Conservation (phyloP, 2,888 invertebrate species). For the Oxycera nigricornis region DNA sequence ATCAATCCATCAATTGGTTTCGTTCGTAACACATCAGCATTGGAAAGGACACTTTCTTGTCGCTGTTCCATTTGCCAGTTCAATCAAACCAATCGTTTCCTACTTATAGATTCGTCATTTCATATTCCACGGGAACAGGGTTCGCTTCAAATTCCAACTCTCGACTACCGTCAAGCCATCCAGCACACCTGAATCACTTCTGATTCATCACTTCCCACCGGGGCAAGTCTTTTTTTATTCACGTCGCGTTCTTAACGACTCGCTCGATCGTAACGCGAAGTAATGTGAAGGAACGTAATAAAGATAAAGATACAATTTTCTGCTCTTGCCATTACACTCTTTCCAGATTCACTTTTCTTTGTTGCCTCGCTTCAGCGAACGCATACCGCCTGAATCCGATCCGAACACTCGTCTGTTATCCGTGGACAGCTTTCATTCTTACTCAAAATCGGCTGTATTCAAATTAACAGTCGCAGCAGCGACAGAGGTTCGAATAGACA, state of each 20-base stretch:
- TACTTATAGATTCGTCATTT: no score
- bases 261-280: no score
- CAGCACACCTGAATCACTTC: not conserved
- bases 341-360: constrained; percentile 18
- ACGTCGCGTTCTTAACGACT: constrained; percentile 13
- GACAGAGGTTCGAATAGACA: not conserved
- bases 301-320: no score
- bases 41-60: no score
- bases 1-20: no score
- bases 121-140: not conserved
- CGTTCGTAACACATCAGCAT: no score
- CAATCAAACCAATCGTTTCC: no score
- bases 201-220: not conserved
- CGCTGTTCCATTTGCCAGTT: no score
- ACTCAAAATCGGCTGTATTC: not conserved
- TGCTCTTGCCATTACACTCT: not conserved
- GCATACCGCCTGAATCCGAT: not conserved
- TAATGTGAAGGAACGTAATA: no score
- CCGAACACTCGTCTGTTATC: no score
- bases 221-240: not conserved
- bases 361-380: not conserved
- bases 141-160: not conserved
- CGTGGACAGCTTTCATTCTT: not conserved
- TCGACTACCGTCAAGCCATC: not conserved
- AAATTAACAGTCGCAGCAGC: not conserved